These are phyloP conservation scores for Scolanthus callimorphus DNA, from an alignment of 92 coral and sea anemone genomes.

Conservation along the genomic window DNA sequence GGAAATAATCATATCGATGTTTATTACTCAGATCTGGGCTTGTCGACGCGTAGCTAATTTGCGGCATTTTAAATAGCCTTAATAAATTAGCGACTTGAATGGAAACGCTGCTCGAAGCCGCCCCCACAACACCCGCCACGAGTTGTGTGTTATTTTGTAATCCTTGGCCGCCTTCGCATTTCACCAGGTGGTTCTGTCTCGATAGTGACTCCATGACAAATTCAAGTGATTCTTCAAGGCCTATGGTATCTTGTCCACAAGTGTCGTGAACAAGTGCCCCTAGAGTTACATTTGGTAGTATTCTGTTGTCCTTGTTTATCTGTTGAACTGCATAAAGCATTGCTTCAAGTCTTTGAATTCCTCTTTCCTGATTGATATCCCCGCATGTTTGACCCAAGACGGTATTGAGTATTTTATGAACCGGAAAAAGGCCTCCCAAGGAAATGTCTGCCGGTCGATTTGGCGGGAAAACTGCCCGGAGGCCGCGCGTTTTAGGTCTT, in stretches of 20 bases:
- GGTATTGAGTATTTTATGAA: conserved; percentile 30
- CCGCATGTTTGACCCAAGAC: conserved; percentile 53
- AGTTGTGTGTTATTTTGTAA: conserved; percentile 4
- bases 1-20: conserved; percentile 72
- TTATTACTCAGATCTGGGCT: conserved; percentile 92
- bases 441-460: conserved; percentile 37
- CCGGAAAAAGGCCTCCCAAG: conserved; percentile 85
- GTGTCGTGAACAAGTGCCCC: conserved; percentile 84
- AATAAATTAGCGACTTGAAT: conserved; percentile 88
- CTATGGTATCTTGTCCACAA: conserved; percentile 73
- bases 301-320: conserved; percentile 49
- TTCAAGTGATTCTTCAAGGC: conserved; percentile 84
- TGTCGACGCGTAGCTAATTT: conserved; percentile 98
- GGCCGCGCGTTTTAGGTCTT: conserved; percentile 21
- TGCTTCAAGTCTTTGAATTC: conserved; percentile 90
- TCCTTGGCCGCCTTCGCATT: conserved; percentile 5
- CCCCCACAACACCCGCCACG: conserved; percentile 86
- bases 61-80: conserved; percentile 84
- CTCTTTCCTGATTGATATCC: conserved; percentile 67
- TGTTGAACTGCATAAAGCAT: conserved; percentile 79
- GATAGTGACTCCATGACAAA: conserved; percentile 70
- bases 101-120: conserved; percentile 87
- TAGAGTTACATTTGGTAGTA: conserved; percentile 75
- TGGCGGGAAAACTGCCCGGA: conserved; percentile 38
- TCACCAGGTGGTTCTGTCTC: conserved; percentile 11